Evolutionary conservation across 2,888 invertebrate species (phyloP), one percentile per base, ranked within the genome.

Genomic region (Rhingia campestris): DNA sequence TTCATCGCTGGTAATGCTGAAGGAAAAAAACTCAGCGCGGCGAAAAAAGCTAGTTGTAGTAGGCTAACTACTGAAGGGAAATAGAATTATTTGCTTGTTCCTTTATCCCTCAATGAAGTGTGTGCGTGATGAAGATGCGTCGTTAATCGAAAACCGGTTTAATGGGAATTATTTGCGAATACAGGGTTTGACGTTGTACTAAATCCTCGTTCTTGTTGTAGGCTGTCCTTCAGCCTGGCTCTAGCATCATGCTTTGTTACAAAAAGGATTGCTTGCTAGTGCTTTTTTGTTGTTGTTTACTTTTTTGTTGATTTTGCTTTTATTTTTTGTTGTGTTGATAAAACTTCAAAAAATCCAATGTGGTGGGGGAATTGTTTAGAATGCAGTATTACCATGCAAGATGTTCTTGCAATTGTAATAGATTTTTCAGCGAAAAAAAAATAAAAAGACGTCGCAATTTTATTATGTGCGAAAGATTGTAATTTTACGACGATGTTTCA

Each of bases 211-310:
- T 9, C 59, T 74, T 54, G 43, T 64, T 64, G 53, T 53, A 37
- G 41, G 4, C 45, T 54, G 54, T 80, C 61, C 70, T 70, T 79
- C 22, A 63, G 67, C 43, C 79, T 64, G 67, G 53, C 59, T 70
- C 84, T 84, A 84, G 84, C 74, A 84, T 79, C 74, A 63, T 82
- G 77, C 59, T 79, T 81, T 81, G 81, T 63, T 75, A 22, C 58
- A 59, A 45, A 22, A 9, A 69, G 64, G 79, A 53, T 66, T 84
- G 66, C 70, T 51, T 54, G 54, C n/a, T 59, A 72, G 45, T 30
- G 4, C 7, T 53, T 33, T 59, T 64, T 84, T 80, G 84, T 84
- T 84, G 84, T 84, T 84, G 82, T 82, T 82, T 82, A 77, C 74
- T 53, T 58, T 47, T 32, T 12, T 45, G 12, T 64, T 49, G 2